phyloP scores from a whole-genome alignment of 2,113 vertebrate species.

The Ptilonorhynchus violaceus region DNA sequence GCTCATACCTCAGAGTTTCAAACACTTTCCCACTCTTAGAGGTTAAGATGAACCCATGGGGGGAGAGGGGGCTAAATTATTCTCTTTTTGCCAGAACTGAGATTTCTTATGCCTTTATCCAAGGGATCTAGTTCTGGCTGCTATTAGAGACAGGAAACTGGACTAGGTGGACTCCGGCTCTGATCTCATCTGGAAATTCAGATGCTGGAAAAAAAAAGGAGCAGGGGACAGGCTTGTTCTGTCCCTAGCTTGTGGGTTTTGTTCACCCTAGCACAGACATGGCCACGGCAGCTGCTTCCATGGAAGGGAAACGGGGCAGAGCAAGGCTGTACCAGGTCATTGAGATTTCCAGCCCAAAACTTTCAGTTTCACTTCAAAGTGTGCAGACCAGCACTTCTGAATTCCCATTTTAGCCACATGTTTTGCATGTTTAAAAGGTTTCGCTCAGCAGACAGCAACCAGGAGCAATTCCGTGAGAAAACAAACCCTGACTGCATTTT shows the following conservation, averaged over 20 bases:
- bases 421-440: conserved; percentile 40
- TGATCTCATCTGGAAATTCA: not conserved
- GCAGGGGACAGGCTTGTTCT: not conserved
- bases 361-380: conserved; percentile 6
- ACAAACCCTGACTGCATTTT: not conserved
- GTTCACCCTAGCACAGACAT: not conserved
- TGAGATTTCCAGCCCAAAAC: not conserved
- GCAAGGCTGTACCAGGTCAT: not conserved
- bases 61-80: not conserved
- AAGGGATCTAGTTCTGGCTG: conserved; percentile 5
- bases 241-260: not conserved
- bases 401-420: not conserved
- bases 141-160: not conserved
- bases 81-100: not conserved
- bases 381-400: not conserved
- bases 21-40: conserved; percentile 4
- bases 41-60: not conserved
- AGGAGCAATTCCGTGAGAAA: not conserved
- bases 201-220: not conserved
- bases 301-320: accelerated
- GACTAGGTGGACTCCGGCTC: not conserved
- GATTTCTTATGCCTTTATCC: not conserved
- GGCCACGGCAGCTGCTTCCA: not conserved
- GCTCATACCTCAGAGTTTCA: conserved; percentile 28
- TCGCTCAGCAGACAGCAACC: not conserved